Conservation (phyloP, 1,140 invertebrate species). For the Drosophila seguyi region DNA sequence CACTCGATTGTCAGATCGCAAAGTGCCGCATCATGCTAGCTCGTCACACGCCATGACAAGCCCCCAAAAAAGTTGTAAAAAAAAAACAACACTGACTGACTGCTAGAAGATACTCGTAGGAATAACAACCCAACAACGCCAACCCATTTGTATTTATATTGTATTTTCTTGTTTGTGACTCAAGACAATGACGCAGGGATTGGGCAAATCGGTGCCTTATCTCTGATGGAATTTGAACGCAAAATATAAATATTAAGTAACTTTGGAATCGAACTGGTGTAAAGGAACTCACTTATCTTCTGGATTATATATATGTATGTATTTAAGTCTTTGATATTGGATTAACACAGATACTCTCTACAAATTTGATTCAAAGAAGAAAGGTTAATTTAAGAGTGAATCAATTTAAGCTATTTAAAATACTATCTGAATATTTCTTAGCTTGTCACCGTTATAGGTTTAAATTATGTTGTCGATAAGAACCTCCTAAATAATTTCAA, state of each 20-base stretch:
- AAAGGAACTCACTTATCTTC: slow-evolving; percentile 1
- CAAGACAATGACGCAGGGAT: slow-evolving; percentile 39
- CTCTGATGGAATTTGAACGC: slow-evolving; percentile 24
- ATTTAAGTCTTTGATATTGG: not conserved
- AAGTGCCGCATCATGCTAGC: slow-evolving; percentile 61
- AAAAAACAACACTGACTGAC: not conserved
- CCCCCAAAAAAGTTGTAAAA: slow-evolving; percentile 56
- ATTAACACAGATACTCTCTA: not conserved
- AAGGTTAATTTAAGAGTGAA: not conserved
- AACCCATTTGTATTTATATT: slow-evolving; percentile 10
- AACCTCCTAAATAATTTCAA: not conserved
- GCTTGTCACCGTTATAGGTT: no score
- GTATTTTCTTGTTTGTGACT: slow-evolving; percentile 29
- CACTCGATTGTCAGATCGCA: slow-evolving; percentile 57
- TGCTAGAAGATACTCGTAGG: slow-evolving; percentile 30
- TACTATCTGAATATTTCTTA: not conserved
- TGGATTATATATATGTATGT: not conserved
- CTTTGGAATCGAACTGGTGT: not conserved
- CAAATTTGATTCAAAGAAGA: not conserved
- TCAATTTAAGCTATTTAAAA: not conserved
- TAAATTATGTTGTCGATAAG: not conserved
- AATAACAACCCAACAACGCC: slow-evolving; percentile 20
- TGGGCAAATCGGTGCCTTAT: slow-evolving; percentile 27
- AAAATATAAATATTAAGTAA: slow-evolving; percentile 5
- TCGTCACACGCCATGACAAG: slow-evolving; percentile 55